These are phyloP conservation scores for Brachyrhaphis roseni DNA, from an alignment of 2,797 vertebrate genomes.

Conservation along the genomic window DNA sequence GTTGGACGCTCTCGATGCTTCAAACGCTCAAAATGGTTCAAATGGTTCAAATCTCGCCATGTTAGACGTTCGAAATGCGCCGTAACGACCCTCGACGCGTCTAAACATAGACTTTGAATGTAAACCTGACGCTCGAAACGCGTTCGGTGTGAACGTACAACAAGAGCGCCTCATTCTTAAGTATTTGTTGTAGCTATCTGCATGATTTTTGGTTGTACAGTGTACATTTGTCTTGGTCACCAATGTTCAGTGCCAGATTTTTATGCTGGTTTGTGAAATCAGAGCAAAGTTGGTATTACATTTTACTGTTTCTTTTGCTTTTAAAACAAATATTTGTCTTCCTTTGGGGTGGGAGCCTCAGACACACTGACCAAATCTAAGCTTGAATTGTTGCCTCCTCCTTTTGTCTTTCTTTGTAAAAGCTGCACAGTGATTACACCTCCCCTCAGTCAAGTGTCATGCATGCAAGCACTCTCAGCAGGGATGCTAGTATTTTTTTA, in stretches of 20 bases:
- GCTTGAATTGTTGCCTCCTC: constrained; percentile 2
- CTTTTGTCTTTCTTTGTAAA: constrained; percentile 12
- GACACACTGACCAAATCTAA: background rate
- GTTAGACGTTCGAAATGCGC: too few species aligned
- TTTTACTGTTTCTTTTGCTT: background rate
- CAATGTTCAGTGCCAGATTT: background rate
- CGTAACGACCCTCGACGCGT: too few species aligned
- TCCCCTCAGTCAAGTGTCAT: background rate
- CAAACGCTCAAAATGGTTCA: too few species aligned
- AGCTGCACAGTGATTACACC: constrained; percentile 12
- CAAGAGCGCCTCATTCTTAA: background rate
- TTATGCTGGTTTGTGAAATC: background rate
- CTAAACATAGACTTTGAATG: too few species aligned
- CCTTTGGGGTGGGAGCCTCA: background rate
- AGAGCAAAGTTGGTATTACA: background rate
- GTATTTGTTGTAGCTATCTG: background rate
- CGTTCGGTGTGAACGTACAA: too few species aligned
- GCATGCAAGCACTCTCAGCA: constrained; percentile 12
- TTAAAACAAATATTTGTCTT: background rate
- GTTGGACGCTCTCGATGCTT: too few species aligned
- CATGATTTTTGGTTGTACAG: background rate
- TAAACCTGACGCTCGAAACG: too few species aligned
- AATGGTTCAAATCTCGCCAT: too few species aligned
- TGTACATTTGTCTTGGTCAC: background rate
- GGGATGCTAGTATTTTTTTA: constrained; percentile 38